Conservation (phyloP, 2,888 invertebrate genomes). For the Nycteola revayana region DNA sequence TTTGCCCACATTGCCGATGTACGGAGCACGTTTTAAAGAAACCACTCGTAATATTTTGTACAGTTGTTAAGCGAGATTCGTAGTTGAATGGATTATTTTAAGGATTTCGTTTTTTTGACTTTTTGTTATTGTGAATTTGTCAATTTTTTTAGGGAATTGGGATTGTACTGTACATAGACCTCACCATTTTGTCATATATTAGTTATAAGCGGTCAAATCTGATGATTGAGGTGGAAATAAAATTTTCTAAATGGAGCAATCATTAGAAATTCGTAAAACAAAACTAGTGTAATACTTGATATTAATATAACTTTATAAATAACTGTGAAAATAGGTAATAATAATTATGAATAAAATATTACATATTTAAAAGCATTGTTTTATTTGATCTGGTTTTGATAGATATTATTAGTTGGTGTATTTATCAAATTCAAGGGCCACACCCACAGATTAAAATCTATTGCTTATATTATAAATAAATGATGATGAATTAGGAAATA, state of each 20-base stretch:
- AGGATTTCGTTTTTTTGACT: conserved; percentile 68
- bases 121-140: conserved; percentile 86
- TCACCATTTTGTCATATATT: conserved; percentile 78
- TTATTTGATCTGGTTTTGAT: conserved; percentile 54
- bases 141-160: conserved; percentile 87
- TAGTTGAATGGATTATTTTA: conserved; percentile 77
- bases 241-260: conserved; percentile 81
- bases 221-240: conserved; percentile 79
- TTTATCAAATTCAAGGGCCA: too few relatives aligned
- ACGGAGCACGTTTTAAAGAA: conserved; percentile 72
- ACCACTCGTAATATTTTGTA: conserved; percentile 79
- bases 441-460: too few relatives aligned
- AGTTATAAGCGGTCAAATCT: conserved; percentile 69
- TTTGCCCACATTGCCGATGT: conserved; percentile 70
- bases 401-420: too few relatives aligned
- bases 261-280: conserved; percentile 79
- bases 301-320: conserved; percentile 84
- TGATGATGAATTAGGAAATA: too few relatives aligned
- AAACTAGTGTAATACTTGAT: conserved; percentile 81
- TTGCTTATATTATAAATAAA: too few relatives aligned
- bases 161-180: conserved; percentile 84
- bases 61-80: conserved; percentile 79
- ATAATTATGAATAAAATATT: conserved; percentile 83
- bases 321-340: conserved; percentile 83
- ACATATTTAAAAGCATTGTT: conserved; percentile 75